A percentile compares a stretch with the other conserved stretches of the same genome.
Conservation (phyloP, 1,140 invertebrate species). For the Aphelenchoides fujianensis region DNA sequence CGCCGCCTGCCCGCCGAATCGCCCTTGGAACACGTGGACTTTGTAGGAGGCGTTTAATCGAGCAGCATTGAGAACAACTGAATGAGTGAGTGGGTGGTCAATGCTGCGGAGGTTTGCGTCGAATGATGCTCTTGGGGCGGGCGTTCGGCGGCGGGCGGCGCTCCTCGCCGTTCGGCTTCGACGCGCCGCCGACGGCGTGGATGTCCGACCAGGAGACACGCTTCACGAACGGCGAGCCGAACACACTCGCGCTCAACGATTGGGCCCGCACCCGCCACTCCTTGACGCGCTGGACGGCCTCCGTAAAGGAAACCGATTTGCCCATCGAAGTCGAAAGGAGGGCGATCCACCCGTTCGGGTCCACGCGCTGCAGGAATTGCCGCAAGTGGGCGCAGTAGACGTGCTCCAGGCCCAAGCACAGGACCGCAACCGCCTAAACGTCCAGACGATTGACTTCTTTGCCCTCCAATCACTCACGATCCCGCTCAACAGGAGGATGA, state of each 20-base stretch:
- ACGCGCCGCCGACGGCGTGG: neutral
- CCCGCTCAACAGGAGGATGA: conserved; percentile 86
- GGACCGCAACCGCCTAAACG: conserved; percentile 74
- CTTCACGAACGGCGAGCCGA: neutral
- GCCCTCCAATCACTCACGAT: conserved; percentile 66
- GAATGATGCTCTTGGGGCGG: neutral
- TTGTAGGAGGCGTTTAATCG: no score
- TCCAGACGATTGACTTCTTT: conserved; percentile 22
- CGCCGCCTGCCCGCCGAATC: no score
- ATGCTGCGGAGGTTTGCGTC: neutral
- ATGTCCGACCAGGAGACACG: conserved; percentile 6
- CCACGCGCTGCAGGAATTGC: conserved; percentile 80
- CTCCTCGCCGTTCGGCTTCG: neutral
- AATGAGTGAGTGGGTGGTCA: no score
- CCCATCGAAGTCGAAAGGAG: no score
- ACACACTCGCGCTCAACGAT: neutral
- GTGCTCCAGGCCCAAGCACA: conserved; percentile 83
- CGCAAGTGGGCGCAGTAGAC: conserved; percentile 85
- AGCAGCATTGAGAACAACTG: no score
- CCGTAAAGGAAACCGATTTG: conserved; percentile 53
- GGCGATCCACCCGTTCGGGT: conserved; percentile 77
- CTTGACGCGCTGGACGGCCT: conserved; percentile 53
- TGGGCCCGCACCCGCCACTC: conserved; percentile 42
- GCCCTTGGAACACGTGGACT: no score
- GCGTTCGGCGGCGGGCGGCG: neutral